Conservation (phyloP, 2,113 vertebrate genomes). For the Tyrannus savana region DNA sequence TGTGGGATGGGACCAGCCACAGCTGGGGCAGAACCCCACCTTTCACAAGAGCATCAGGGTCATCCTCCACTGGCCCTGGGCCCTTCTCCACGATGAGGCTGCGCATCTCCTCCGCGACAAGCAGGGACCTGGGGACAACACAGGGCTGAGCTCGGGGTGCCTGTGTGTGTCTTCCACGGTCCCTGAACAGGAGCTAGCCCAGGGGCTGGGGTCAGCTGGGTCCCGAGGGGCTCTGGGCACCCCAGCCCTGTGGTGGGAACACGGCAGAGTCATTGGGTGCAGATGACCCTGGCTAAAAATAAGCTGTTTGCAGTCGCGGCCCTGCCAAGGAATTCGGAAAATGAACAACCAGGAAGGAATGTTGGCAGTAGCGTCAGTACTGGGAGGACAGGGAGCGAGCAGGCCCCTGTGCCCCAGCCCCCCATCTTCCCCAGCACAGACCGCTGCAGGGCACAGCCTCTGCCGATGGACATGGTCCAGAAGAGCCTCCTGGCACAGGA, state of each 20-base stretch:
- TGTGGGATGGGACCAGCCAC: background rate
- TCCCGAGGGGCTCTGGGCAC: background rate
- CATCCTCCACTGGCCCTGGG: conserved; percentile 81
- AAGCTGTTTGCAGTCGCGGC: conserved; percentile 81
- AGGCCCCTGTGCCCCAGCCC: background rate
- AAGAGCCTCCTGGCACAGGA: background rate
- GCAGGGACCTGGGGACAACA: conserved; percentile 72
- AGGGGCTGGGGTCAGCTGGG: fast-evolving
- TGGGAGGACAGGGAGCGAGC: conserved; percentile 14
- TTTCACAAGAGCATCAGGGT: conserved; percentile 86
- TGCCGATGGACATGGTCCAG: background rate
- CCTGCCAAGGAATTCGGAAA: conserved; percentile 84
- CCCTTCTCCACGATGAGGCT: conserved; percentile 89
- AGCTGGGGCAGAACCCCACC: conserved; percentile 68
- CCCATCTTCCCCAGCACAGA: background rate
- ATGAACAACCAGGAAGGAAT: conserved; percentile 73
- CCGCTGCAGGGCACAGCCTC: background rate
- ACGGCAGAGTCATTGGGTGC: conserved; percentile 77
- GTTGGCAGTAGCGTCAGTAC: conserved; percentile 39
- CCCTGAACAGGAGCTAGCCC: fast-evolving
- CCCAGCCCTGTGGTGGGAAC: conserved; percentile 75
- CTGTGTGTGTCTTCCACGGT: fast-evolving
- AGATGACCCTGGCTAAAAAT: conserved; percentile 89
- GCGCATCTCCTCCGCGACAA: conserved; percentile 86
- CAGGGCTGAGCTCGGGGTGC: background rate